Percentiles rank a stretch among this genome's conserved stretches.
phyloP scores from a whole-genome alignment of 2,888 invertebrate genomes.

The Chaetogeoica ovagalla region DNA sequence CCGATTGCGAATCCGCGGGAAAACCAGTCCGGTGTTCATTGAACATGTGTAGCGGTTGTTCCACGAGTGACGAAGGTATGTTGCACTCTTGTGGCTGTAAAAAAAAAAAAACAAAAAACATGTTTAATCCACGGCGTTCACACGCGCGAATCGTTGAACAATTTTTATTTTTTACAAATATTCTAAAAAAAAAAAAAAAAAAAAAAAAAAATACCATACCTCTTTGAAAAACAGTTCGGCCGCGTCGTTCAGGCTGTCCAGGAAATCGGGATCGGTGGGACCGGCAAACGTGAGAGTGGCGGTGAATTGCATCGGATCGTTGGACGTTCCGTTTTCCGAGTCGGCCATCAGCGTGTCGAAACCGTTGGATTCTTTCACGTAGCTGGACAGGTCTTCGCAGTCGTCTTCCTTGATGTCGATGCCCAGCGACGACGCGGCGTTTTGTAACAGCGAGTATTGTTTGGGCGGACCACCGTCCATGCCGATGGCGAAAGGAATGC shows the following conservation, averaged over 20 bases:
- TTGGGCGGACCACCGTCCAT: conserved; percentile 64
- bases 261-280: conserved; percentile 71
- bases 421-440: conserved; percentile 72
- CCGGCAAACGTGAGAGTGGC: conserved; percentile 79
- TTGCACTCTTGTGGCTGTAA: conserved; percentile 55
- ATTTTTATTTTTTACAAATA: no score
- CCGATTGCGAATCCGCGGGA: conserved; percentile 32
- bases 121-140: no score
- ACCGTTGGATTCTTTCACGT: conserved; percentile 58
- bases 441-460: conserved; percentile 78
- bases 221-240: conserved; percentile 75
- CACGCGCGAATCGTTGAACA: no score
- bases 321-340: conserved; percentile 73
- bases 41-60: conserved; percentile 42
- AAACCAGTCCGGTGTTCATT: conserved; percentile 38
- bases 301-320: conserved; percentile 80
- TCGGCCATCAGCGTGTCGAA: conserved; percentile 77
- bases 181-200: no score
- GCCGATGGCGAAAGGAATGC: conserved; percentile 58
- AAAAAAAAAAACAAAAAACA: not conserved
- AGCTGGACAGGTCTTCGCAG: conserved; percentile 58
- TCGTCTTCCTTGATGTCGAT: conserved; percentile 77
- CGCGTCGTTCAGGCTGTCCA: conserved; percentile 78
- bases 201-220: conserved; percentile 54
- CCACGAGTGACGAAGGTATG: conserved; percentile 54